These are phyloP conservation scores for Cassiopea xamachana DNA, from an alignment of 30 jellyfish, hydroid and myxozoan genomes.

Conservation along the genomic window DNA sequence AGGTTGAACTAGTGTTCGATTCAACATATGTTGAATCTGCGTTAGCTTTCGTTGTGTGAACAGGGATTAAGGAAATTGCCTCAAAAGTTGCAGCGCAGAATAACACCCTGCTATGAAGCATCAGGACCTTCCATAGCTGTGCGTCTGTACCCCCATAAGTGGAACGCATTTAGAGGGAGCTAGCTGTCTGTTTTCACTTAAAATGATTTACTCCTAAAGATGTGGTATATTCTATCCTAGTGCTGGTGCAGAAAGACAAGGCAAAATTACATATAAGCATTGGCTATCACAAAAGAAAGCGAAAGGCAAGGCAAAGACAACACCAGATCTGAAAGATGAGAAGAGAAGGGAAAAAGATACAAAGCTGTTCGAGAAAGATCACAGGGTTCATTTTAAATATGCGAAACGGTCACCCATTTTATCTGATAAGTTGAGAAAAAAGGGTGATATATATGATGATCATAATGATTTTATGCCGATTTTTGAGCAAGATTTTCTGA, in stretches of 20 bases:
- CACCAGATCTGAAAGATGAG: neutral
- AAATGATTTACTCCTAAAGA: neutral
- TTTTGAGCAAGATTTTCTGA: constrained; percentile 53
- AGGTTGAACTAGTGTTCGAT: too few species aligned
- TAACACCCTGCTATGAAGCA: too few species aligned
- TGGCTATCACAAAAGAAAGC: neutral
- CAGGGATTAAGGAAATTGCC: too few species aligned
- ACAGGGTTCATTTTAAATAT: neutral
- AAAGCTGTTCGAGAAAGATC: neutral
- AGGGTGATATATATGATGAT: constrained; percentile 37
- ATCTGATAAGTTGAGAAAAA: constrained; percentile 39
- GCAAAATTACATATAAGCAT: neutral
- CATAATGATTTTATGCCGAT: constrained; percentile 10
- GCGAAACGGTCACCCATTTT: neutral
- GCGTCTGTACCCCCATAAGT: too few species aligned
- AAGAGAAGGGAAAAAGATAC: neutral
- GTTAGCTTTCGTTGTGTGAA: too few species aligned
- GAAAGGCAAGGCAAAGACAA: neutral
- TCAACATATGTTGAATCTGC: too few species aligned
- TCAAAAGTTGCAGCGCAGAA: too few species aligned
- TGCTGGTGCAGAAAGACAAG: neutral
- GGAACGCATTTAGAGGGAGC: too few species aligned
- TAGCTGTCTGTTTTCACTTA: too few species aligned
- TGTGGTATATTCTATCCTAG: neutral
- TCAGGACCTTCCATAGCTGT: too few species aligned